Conservation (phyloP, 2,797 vertebrate species). For the Enteromius mattozi region DNA sequence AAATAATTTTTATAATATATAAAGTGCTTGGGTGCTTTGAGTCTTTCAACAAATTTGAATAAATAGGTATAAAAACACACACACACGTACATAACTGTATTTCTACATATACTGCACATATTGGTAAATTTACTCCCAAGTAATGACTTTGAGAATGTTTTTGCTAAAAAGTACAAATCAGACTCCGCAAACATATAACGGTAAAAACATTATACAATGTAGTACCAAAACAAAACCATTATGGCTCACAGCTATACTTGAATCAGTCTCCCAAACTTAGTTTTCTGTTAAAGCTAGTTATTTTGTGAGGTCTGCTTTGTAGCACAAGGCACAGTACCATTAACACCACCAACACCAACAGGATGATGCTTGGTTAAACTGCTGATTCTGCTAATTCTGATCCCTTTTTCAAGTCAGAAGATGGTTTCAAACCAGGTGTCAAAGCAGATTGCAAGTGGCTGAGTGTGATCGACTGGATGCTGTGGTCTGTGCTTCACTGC, state of each 20-base stretch:
- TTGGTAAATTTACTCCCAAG: not conserved
- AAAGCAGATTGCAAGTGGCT: constrained; percentile 84
- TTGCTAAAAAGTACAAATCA: constrained; percentile 14
- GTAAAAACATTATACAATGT: not conserved
- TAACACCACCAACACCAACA: not conserved
- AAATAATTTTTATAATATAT: constrained; percentile 38
- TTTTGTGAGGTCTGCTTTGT: constrained; percentile 11
- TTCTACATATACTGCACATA: constrained; percentile 20
- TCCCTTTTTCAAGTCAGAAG: not conserved
- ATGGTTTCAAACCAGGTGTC: constrained; percentile 47
- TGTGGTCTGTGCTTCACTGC: constrained; percentile 49
- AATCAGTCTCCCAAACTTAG: not conserved
- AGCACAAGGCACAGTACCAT: constrained; percentile 18
- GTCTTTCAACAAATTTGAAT: constrained; percentile 50
- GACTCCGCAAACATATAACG: not conserved
- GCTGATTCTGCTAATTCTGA: not conserved
- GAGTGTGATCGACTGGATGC: constrained; percentile 75
- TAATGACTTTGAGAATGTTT: not conserved
- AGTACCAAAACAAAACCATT: constrained; percentile 6
- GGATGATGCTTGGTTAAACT: not conserved
- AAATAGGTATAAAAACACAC: constrained; percentile 50
- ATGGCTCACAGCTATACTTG: not conserved
- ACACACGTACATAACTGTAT: not conserved
- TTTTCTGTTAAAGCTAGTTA: constrained; percentile 16
- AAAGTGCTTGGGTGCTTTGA: constrained; percentile 70